These are phyloP conservation scores for Ephestia elutella DNA, from an alignment of 1,140 invertebrate genomes.

Conservation along the genomic window DNA sequence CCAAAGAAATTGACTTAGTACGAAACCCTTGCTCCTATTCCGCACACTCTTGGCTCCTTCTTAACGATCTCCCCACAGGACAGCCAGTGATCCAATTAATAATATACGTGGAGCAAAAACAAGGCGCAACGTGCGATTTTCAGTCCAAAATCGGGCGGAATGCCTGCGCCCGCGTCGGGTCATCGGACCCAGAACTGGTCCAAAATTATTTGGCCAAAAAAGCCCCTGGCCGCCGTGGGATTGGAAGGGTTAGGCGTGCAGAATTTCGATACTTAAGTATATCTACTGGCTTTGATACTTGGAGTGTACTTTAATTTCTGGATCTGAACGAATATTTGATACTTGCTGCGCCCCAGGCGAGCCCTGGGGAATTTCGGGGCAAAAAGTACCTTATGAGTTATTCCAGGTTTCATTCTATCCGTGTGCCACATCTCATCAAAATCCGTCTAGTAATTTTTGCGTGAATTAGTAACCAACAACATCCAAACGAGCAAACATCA, in stretches of 20 bases:
- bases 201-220: conserved; percentile 52
- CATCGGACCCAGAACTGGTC: conserved; percentile 56
- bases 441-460: no score
- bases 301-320: not conserved
- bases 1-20: no score
- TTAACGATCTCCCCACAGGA: conserved; percentile 45
- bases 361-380: no score
- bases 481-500: no score
- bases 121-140: conserved; percentile 60
- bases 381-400: no score
- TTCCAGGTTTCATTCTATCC: no score
- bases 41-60: conserved; percentile 24
- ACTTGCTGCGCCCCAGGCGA: no score
- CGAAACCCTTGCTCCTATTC: not conserved
- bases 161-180: conserved; percentile 44
- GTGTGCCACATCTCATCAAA: no score
- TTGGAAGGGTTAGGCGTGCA: conserved; percentile 19
- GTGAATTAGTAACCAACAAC: no score
- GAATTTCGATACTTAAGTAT: not conserved
- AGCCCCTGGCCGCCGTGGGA: conserved; percentile 37
- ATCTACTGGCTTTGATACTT: not conserved
- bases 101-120: conserved; percentile 55
- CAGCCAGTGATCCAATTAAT: conserved; percentile 64
- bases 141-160: conserved; percentile 56
- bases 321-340: no score